Evolutionary conservation across 1,140 invertebrate genomes (phyloP), one percentile per base, ranked within the genome.

Genomic region (Drosophila azteca): DNA sequence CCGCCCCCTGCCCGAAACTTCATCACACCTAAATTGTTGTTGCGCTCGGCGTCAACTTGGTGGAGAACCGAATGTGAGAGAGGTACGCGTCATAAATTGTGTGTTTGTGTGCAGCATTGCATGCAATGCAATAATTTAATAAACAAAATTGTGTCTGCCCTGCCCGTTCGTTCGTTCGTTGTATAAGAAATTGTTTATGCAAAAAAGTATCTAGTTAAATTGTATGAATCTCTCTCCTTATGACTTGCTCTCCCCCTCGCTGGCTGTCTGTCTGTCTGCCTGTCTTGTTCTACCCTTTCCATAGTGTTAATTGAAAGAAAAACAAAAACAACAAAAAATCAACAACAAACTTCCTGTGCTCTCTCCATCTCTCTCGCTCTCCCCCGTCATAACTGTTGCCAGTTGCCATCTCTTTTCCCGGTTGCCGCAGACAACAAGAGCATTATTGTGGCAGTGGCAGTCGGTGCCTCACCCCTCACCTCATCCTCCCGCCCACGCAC

Each of bases 361-460:
- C 69, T 79, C 50, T 61, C 24, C 57, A 6, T 62, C 69, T 43
- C 55, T 44, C 48, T 49, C 20, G 29, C 66, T 49, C 8, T 20
- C 44, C 8, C 39, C 17, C 39, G 1, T 74, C 71, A 81, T 78
- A 87, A 87, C 78, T 87, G 82, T 85, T 87, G 74, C 73, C 73
- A 39, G 35, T 39, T 39, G 11, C 35, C 35, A 4, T 39, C 41
- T 59, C 17, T 59, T 43, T 44, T 45, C 43, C 24, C 24, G 26
- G 59, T 64, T 70, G 81, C 82, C 83, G 79, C 79, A 79, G 83
- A 87, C 82, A 87, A 87, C 83, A 88, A 79, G 79, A 88, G 79
- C 80, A 79, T 77, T 83, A 87, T 87, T 87, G 82, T 73, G 82
- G 82, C 82, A 83, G 75, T 67, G 58, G 35, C 35, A 35, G 35